phyloP scores from a whole-genome alignment of 2,797 vertebrate genomes.

The Protosalanx chinensis region DNA sequence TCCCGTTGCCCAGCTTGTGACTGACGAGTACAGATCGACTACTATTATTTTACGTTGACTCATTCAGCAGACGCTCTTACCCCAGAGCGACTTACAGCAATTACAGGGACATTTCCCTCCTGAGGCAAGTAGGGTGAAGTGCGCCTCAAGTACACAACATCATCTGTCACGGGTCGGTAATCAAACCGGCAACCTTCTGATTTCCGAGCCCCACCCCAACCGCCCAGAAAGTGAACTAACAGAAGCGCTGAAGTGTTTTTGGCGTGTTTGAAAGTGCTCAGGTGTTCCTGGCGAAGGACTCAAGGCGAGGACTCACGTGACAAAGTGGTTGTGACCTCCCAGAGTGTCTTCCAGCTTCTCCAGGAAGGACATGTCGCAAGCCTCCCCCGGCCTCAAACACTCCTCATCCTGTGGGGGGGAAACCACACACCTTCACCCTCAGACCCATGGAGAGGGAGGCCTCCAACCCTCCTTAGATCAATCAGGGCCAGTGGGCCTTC shows the following conservation, averaged over 20 bases:
- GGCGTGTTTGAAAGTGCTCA: background rate
- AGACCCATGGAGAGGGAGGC: background rate
- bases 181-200: too few relatives aligned
- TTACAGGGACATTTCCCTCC: too few relatives aligned
- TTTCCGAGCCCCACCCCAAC: too few relatives aligned
- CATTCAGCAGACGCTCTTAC: too few relatives aligned
- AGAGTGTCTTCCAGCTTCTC: conserved; percentile 91
- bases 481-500: background rate
- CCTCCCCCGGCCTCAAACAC: conserved; percentile 91
- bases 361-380: conserved; percentile 89
- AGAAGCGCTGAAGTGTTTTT: too few relatives aligned
- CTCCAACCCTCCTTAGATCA: too few relatives aligned
- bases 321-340: conserved; percentile 89
- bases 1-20: conserved; percentile 93
- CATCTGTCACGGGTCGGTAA: too few relatives aligned
- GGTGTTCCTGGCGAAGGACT: background rate
- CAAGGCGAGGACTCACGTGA: conserved; percentile 80
- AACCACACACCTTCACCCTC: background rate
- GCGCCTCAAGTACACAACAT: too few relatives aligned
- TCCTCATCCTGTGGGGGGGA: conserved; percentile 83
- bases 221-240: too few relatives aligned
- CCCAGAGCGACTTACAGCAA: too few relatives aligned
- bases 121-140: too few relatives aligned
- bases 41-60: too few relatives aligned
- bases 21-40: conserved; percentile 60